Conservation (phyloP, 2,113 vertebrate species). For the Elephas maximus region DNA sequence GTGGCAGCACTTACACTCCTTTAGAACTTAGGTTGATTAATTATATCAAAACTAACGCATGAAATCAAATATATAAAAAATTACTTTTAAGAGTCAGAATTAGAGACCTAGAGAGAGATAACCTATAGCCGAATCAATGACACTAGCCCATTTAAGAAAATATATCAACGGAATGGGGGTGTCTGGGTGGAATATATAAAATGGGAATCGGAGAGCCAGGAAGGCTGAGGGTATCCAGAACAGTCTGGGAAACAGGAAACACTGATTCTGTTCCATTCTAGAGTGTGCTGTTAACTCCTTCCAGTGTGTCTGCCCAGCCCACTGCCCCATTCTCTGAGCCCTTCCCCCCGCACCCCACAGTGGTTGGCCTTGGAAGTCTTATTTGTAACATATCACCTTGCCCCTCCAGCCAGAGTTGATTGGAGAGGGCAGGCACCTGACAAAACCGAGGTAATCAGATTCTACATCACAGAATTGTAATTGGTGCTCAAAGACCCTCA, state of each 20-base stretch:
- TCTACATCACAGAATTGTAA: not conserved
- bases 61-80: conserved; percentile 54
- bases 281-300: not conserved
- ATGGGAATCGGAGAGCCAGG: not conserved
- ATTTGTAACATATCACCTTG: not conserved
- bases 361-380: not conserved
- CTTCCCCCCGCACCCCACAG: not conserved
- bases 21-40: conserved; percentile 44
- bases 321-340: not conserved
- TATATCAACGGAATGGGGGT: not conserved
- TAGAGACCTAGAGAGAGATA: conserved; percentile 13
- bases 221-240: not conserved
- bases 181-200: not conserved
- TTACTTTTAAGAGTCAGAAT: conserved; percentile 37
- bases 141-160: not conserved
- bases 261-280: not conserved
- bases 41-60: conserved; percentile 41
- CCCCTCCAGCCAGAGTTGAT: not conserved
- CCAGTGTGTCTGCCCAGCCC: not conserved
- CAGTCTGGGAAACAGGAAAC: not conserved
- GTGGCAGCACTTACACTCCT: not conserved
- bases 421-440: not conserved
- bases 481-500: not conserved
- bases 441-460: not conserved
- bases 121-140: not conserved